These are phyloP conservation scores for Nesogale talazaci DNA, from an alignment of 2,113 vertebrate species.

Conservation along the genomic window DNA sequence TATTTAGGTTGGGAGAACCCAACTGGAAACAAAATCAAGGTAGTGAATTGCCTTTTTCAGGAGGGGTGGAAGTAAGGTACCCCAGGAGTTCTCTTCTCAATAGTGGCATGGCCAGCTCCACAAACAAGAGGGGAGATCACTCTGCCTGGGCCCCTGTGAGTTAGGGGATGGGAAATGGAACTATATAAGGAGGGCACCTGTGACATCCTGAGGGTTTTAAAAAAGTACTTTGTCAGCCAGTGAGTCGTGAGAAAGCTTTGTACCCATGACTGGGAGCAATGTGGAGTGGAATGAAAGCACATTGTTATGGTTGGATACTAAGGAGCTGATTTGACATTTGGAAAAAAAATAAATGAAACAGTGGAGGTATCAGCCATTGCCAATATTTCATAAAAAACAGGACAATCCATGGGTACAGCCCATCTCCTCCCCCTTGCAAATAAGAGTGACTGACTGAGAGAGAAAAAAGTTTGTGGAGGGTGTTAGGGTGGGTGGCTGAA, in stretches of 20 bases:
- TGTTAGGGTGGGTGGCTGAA: background rate
- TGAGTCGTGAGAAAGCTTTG: constrained; percentile 21
- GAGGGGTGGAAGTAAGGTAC: accelerated
- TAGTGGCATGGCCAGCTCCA: background rate
- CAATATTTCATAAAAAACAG: constrained; percentile 33
- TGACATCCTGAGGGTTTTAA: background rate
- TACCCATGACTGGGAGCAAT: background rate
- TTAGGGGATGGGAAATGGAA: background rate
- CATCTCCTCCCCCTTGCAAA: background rate
- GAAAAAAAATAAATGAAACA: constrained; percentile 23
- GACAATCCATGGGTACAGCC: background rate
- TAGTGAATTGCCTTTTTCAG: background rate
- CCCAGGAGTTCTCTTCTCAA: background rate
- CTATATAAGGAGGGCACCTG: accelerated
- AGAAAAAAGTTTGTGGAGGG: background rate
- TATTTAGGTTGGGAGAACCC: background rate
- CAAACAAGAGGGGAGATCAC: background rate
- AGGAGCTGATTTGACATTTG: constrained; percentile 60
- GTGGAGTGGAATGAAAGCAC: constrained; percentile 34
- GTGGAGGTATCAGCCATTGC: background rate
- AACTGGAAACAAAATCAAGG: background rate
- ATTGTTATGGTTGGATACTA: constrained; percentile 28
- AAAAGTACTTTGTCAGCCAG: background rate
- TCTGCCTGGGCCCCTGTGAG: background rate
- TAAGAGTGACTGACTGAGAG: accelerated